phyloP scores from a whole-genome alignment of 2,797 vertebrate genomes.

The Myripristis jacobus region DNA sequence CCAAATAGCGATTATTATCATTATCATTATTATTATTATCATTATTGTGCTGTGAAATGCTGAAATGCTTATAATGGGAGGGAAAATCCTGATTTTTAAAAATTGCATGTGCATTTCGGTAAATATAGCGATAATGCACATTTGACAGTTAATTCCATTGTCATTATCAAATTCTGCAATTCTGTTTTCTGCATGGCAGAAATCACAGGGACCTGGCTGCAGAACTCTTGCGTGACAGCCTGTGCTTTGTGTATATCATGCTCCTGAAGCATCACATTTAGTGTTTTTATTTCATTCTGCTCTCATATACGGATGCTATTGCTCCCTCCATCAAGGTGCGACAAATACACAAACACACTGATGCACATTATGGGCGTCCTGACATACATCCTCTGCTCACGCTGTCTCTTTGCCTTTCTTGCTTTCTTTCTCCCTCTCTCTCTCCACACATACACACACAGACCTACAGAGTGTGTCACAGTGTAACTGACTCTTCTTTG shows the following conservation, averaged over 20 bases:
- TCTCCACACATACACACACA: conserved; percentile 8
- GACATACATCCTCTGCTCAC: conserved; percentile 35
- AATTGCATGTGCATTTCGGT: too few species aligned
- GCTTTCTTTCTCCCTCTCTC: neutral
- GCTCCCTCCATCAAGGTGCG: conserved; percentile 14
- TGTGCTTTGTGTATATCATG: neutral
- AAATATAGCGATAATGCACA: too few species aligned
- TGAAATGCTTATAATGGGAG: too few species aligned
- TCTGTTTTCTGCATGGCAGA: too few species aligned
- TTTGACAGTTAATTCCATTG: too few species aligned
- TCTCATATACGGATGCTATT: neutral
- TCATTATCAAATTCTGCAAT: too few species aligned
- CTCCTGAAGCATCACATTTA: neutral
- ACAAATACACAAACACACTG: neutral
- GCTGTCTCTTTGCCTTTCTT: conserved; percentile 10
- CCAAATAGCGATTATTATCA: too few species aligned
- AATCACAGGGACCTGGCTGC: too few species aligned
- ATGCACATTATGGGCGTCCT: neutral
- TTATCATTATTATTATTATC: too few species aligned
- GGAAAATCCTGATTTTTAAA: too few species aligned
- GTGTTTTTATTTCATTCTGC: neutral
- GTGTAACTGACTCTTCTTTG: conserved; percentile 48
- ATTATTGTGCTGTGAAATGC: too few species aligned
- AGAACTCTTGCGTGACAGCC: conserved; percentile 8
- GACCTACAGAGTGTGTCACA: conserved; percentile 20